phyloP scores from a whole-genome alignment of 53 echinoderm and acorn worm genomes.

The Temnopleurus reevesii region DNA sequence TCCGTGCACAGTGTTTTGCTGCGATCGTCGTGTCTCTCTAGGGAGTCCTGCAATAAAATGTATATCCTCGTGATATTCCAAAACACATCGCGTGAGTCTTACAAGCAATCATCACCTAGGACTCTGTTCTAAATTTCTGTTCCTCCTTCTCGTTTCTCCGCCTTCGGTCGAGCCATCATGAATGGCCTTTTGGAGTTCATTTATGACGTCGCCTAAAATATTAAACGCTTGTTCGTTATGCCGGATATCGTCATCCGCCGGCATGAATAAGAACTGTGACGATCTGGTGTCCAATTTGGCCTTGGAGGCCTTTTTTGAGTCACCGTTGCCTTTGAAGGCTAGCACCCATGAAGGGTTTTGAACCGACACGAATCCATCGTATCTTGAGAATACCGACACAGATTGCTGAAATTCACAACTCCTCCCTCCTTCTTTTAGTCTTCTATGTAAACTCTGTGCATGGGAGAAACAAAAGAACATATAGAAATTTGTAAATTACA shows the following conservation, averaged over 20 bases:
- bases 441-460: constrained; percentile 33
- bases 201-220: not conserved
- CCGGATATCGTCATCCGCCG: constrained; percentile 23
- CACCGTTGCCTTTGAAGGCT: constrained; percentile 69
- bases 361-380: constrained; percentile 57
- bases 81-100: not conserved
- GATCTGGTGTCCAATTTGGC: constrained; percentile 54
- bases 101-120: constrained; percentile 46
- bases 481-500: not conserved
- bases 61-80: not conserved
- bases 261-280: constrained; percentile 61
- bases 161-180: not conserved
- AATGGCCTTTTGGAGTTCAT: constrained; percentile 9
- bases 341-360: constrained; percentile 68
- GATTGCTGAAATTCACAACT: constrained; percentile 24
- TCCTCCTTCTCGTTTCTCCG: not conserved
- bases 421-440: constrained; percentile 17
- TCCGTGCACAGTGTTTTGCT: constrained; percentile 49
- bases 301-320: constrained; percentile 51
- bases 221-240: not conserved
- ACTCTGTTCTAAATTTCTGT: constrained; percentile 1
- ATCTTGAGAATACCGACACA: not conserved
- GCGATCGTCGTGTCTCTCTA: not conserved
- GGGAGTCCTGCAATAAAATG: not conserved
- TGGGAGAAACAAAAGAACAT: not conserved